These are phyloP conservation scores for Andrena dorsata DNA, from an alignment of 2,888 invertebrate genomes.

Conservation along the genomic window DNA sequence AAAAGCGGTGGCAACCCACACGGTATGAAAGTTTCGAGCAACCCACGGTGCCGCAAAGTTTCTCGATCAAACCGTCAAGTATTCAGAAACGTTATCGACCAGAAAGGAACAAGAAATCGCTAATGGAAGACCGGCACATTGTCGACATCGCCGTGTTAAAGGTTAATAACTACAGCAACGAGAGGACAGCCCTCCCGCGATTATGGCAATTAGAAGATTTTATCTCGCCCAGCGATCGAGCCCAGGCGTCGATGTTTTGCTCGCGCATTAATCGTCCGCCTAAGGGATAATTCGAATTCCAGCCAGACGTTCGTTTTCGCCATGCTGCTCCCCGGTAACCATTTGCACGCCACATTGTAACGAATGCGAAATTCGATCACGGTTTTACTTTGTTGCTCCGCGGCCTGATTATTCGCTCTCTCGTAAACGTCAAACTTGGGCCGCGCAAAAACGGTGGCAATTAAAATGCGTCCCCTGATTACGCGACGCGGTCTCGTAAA, in stretches of 20 bases:
- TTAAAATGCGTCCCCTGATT: conserved; percentile 79
- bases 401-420: conserved; percentile 63
- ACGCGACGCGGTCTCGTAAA: conserved; percentile 65
- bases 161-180: conserved; percentile 54
- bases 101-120: conserved; percentile 24
- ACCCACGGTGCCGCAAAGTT: not conserved
- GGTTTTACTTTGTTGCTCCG: conserved; percentile 64
- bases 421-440: conserved; percentile 77
- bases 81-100: conserved; percentile 8
- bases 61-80: conserved; percentile 7
- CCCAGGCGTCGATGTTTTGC: conserved; percentile 38
- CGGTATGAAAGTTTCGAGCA: not conserved
- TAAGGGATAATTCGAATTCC: conserved; percentile 32
- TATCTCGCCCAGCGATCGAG: conserved; percentile 41
- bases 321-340: conserved; percentile 49
- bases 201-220: conserved; percentile 59
- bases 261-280: conserved; percentile 38
- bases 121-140: conserved; percentile 42
- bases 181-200: conserved; percentile 37
- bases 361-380: conserved; percentile 66
- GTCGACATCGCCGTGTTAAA: conserved; percentile 39
- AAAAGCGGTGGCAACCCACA: too few species aligned
- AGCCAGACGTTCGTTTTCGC: conserved; percentile 15
- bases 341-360: conserved; percentile 38
- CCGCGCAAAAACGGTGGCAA: conserved; percentile 74